Evolutionary conservation across 92 coral and sea anemone species (phyloP).

Genomic region (Epizoanthus illoricatus): DNA sequence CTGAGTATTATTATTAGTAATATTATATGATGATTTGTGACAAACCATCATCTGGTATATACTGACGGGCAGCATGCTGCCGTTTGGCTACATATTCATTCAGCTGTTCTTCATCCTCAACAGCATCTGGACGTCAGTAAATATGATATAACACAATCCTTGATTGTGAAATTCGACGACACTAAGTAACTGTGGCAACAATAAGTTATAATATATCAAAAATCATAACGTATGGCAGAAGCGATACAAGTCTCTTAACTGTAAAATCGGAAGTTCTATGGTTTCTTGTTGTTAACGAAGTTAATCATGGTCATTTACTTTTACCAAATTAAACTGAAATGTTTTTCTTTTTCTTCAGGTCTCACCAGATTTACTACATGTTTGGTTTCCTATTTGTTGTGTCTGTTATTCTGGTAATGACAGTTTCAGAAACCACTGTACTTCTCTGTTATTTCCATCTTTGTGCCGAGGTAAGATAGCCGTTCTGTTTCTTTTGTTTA

Average conservation of each 20-base stretch:
- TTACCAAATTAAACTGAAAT: not conserved
- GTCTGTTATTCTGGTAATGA: constrained; percentile 84
- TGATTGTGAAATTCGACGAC: not conserved
- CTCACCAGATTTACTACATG: constrained; percentile 99
- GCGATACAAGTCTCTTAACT: no score
- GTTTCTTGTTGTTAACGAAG: no score
- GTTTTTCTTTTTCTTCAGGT: constrained; percentile 61
- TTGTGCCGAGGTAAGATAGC: constrained; percentile 90
- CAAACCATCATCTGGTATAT: constrained; percentile 89
- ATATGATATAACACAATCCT: not conserved
- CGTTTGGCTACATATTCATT: constrained; percentile 47
- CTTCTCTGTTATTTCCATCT: constrained; percentile 96
- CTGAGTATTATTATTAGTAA: not conserved
- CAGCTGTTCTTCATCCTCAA: no score
- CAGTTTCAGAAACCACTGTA: constrained; percentile 95
- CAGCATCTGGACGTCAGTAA: not conserved
- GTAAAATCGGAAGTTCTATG: no score
- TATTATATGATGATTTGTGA: constrained; percentile 73
- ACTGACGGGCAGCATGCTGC: constrained; percentile 93
- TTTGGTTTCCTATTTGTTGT: constrained; percentile 97
- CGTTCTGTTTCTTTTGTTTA: not conserved
- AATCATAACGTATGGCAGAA: no score
- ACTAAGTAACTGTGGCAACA: no score
- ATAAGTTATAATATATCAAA: no score
- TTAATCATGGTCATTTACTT: not conserved